These are phyloP conservation scores for Yponomeuta evonymella DNA, from an alignment of 2,888 invertebrate species.

Conservation along the genomic window DNA sequence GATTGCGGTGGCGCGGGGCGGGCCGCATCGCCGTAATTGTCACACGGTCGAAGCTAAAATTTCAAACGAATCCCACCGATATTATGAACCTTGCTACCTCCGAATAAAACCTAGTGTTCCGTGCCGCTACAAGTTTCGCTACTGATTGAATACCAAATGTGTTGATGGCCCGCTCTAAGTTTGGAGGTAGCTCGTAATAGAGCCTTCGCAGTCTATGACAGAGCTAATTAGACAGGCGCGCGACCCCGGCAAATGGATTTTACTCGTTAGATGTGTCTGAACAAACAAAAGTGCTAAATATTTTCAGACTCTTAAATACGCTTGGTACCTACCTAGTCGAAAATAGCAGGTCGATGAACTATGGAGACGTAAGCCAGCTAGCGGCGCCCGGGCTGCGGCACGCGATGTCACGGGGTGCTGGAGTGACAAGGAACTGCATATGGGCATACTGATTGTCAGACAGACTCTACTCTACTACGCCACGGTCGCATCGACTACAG, in stretches of 20 bases:
- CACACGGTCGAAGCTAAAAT: constrained; percentile 62
- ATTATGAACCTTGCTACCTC: constrained; percentile 63
- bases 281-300: constrained; percentile 49
- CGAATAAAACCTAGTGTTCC: constrained; percentile 52
- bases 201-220: constrained; percentile 75
- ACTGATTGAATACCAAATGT: constrained; percentile 66
- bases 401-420: background rate
- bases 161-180: constrained; percentile 70
- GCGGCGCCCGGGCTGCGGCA: constrained; percentile 25
- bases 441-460: background rate
- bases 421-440: background rate
- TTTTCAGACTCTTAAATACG: constrained; percentile 28
- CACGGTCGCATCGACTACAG: no score
- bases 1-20: constrained; percentile 81
- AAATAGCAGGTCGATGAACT: constrained; percentile 37
- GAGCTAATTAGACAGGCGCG: constrained; percentile 74
- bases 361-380: constrained; percentile 20
- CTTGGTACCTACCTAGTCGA: constrained; percentile 26
- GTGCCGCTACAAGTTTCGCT: constrained; percentile 31
- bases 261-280: constrained; percentile 64
- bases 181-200: constrained; percentile 72
- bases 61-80: constrained; percentile 46
- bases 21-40: constrained; percentile 74
- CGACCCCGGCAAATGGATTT: constrained; percentile 71
- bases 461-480: background rate